Conservation (phyloP, 2,797 vertebrate species). For the Neostethus bicornis region DNA sequence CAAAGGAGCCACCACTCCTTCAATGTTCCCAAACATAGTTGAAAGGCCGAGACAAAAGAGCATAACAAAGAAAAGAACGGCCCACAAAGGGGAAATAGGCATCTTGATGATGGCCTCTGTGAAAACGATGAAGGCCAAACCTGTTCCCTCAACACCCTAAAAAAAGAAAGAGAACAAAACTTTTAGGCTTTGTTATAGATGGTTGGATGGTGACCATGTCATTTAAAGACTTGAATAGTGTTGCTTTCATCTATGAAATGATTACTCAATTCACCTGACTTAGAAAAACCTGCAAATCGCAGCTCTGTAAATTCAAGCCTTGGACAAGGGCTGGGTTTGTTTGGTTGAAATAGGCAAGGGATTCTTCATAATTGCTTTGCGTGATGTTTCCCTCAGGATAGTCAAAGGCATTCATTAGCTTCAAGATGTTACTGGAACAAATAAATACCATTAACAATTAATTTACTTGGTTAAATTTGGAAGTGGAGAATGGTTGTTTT, state of each 20-base stretch:
- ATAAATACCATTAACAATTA: neutral
- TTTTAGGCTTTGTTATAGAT: neutral
- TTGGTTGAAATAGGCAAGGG: constrained; percentile 71
- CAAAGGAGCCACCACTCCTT: constrained; percentile 89
- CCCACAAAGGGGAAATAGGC: constrained; percentile 91
- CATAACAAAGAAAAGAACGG: constrained; percentile 95
- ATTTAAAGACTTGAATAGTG: neutral
- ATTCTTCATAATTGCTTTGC: constrained; percentile 79
- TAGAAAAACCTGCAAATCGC: constrained; percentile 83
- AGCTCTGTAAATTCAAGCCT: constrained; percentile 77
- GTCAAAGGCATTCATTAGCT: constrained; percentile 87
- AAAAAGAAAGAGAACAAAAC: neutral
- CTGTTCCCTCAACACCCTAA: constrained; percentile 94
- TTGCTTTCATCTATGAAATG: neutral
- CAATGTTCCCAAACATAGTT: constrained; percentile 94
- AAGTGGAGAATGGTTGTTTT: neutral
- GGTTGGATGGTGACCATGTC: too few relatives aligned
- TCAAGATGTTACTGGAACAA: constrained; percentile 86
- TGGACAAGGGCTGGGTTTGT: constrained; percentile 64
- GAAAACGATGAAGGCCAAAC: constrained; percentile 95
- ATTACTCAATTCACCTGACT: constrained; percentile 78
- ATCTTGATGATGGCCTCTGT: constrained; percentile 97
- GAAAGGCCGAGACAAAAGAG: constrained; percentile 96
- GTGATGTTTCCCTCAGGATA: constrained; percentile 86
- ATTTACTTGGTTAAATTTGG: neutral